phyloP scores from a whole-genome alignment of 2,113 vertebrate species.

The Gallinago paraguaiae region DNA sequence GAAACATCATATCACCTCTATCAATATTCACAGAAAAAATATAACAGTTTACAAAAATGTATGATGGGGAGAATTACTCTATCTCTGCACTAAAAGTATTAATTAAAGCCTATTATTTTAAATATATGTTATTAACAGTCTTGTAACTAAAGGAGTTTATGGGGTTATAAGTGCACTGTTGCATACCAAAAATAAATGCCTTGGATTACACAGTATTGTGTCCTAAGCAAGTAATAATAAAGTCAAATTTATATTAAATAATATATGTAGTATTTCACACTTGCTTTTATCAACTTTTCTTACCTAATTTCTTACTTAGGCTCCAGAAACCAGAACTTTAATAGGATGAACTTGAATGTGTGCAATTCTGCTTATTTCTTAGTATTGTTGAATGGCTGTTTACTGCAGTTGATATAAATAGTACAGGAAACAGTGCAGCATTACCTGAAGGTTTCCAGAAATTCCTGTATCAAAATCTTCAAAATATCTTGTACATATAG shows the following conservation, averaged over 20 bases:
- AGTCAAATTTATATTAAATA: conserved; percentile 28
- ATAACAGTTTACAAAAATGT: conserved; percentile 16
- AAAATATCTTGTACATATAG: conserved; percentile 22
- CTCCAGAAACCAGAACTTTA: neutral
- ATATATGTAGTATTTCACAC: neutral
- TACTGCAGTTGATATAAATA: neutral
- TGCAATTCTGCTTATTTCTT: neutral
- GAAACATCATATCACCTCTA: neutral
- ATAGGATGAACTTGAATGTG: neutral
- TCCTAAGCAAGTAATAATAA: conserved; percentile 33
- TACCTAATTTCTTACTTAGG: neutral
- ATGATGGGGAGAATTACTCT: neutral
- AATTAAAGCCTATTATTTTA: conserved; percentile 19
- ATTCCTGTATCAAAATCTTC: neutral
- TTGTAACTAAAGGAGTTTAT: conserved; percentile 33
- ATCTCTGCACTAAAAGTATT: conserved; percentile 18
- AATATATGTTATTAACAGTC: neutral
- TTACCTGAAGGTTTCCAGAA: neutral
- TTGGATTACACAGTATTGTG: conserved; percentile 12
- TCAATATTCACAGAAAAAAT: conserved; percentile 1
- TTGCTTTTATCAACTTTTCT: conserved; percentile 5
- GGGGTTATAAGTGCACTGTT: conserved; percentile 49
- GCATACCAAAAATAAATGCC: conserved; percentile 37
- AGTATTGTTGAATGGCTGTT: neutral
- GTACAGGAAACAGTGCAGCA: neutral